Percentiles rank a stretch among this genome's conserved stretches.
These are phyloP conservation scores for Micoletzkya japonica DNA, from an alignment of 2,888 invertebrate genomes.

Conservation along the genomic window DNA sequence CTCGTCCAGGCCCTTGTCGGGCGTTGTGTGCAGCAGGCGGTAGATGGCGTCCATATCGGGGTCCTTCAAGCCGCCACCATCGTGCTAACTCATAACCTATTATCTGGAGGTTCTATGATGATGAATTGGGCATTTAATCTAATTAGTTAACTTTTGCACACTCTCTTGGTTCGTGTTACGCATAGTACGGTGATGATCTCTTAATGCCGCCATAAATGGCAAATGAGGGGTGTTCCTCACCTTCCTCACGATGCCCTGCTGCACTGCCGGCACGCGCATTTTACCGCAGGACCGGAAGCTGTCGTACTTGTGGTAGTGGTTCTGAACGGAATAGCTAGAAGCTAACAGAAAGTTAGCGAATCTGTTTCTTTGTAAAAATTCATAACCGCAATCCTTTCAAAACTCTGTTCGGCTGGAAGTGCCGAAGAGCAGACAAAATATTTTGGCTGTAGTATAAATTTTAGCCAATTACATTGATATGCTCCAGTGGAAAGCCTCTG, in stretches of 20 bases:
- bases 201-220: too few species aligned
- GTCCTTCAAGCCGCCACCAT: background rate
- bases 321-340: background rate
- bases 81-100: background rate
- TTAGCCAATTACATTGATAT: slow-evolving; percentile 16
- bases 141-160: background rate
- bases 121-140: too few species aligned
- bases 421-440: background rate
- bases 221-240: background rate
- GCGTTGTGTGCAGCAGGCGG: slow-evolving; percentile 37
- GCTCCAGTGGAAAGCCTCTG: slow-evolving; percentile 41
- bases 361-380: too few species aligned
- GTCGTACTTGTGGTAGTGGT: slow-evolving; percentile 11
- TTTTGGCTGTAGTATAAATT: too few species aligned
- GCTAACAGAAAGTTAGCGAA: background rate
- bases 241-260: slow-evolving; percentile 43
- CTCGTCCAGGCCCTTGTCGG: slow-evolving; percentile 31
- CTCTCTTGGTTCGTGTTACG: background rate
- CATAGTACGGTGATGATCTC: background rate
- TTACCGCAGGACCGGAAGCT: slow-evolving; percentile 28
- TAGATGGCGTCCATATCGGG: slow-evolving; percentile 31
- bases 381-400: background rate
- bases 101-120: background rate
- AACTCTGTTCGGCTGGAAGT: background rate
- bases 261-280: slow-evolving; percentile 37